Evolutionary conservation across 2,888 invertebrate genomes (phyloP).

Genomic region (Andrena chrysosceles): DNA sequence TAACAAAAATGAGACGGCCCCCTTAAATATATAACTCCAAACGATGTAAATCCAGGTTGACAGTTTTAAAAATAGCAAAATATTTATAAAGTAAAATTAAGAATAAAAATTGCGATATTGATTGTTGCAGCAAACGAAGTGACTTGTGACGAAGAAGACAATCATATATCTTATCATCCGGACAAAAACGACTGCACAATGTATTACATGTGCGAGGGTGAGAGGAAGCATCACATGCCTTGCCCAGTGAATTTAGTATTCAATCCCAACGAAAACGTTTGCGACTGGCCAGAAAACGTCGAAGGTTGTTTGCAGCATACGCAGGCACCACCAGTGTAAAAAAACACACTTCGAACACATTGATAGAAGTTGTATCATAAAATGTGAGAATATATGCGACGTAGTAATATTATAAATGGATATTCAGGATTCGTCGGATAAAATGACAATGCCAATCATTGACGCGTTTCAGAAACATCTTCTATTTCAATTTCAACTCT

Average conservation of each 20-base stretch:
- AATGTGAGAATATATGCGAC: constrained; percentile 21
- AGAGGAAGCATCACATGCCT: constrained; percentile 98
- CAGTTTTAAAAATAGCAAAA: background rate
- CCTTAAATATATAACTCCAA: no score
- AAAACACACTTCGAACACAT: background rate
- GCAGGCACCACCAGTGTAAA: constrained; percentile 87
- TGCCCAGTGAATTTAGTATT: constrained; percentile 97
- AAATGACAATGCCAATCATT: background rate
- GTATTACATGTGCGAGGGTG: constrained; percentile 98
- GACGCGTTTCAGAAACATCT: constrained; percentile 19
- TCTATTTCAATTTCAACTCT: background rate
- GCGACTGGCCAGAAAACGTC: constrained; percentile 98
- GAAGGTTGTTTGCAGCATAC: constrained; percentile 93
- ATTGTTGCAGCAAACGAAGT: constrained; percentile 92
- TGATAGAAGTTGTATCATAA: constrained; percentile 40
- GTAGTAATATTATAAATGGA: constrained; percentile 25
- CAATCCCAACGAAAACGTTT: constrained; percentile 96
- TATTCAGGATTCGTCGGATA: background rate
- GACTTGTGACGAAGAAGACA: constrained; percentile 96
- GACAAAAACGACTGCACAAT: constrained; percentile 96
- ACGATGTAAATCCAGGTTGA: background rate
- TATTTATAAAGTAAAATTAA: background rate
- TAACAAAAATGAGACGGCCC: no score
- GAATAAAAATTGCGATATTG: background rate
- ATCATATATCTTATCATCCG: constrained; percentile 97